phyloP scores from a whole-genome alignment of 2,113 vertebrate species.

The Chaetorhynchus papuensis region DNA sequence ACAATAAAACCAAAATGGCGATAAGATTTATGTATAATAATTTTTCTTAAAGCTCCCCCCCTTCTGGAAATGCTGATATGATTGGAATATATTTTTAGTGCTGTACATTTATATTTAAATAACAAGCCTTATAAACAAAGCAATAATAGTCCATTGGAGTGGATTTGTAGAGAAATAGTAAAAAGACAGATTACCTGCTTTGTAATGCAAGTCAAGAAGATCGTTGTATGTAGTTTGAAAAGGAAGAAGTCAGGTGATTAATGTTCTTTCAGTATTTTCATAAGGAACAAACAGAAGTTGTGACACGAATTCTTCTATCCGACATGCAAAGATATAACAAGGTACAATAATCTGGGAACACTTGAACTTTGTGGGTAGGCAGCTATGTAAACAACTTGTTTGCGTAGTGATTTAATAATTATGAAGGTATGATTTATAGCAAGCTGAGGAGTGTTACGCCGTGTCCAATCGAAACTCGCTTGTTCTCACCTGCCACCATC shows the following conservation, averaged over 20 bases:
- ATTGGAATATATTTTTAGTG: constrained; percentile 1
- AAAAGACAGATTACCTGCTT: neutral
- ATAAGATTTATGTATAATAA: neutral
- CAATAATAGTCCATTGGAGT: neutral
- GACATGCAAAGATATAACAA: neutral
- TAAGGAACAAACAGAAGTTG: neutral
- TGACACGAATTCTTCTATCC: neutral
- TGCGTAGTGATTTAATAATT: neutral
- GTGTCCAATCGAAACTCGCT: rapidly evolving
- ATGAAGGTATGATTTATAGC: neutral
- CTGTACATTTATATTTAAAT: neutral
- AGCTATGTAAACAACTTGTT: neutral
- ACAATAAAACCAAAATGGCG: neutral
- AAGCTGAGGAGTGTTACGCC: neutral
- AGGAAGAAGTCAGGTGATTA: neutral
- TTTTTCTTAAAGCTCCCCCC: neutral
- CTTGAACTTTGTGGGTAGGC: neutral
- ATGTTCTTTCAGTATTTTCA: neutral
- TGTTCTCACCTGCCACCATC: neutral
- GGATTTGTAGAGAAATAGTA: neutral
- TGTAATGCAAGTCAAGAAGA: neutral
- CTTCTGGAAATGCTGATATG: neutral
- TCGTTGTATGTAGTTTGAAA: neutral
- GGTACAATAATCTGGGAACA: neutral
- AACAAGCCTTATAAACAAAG: neutral